Evolutionary conservation across 2,888 invertebrate species (phyloP), one percentile per base, ranked within the genome.

Genomic region (Epinotia bilunana): DNA sequence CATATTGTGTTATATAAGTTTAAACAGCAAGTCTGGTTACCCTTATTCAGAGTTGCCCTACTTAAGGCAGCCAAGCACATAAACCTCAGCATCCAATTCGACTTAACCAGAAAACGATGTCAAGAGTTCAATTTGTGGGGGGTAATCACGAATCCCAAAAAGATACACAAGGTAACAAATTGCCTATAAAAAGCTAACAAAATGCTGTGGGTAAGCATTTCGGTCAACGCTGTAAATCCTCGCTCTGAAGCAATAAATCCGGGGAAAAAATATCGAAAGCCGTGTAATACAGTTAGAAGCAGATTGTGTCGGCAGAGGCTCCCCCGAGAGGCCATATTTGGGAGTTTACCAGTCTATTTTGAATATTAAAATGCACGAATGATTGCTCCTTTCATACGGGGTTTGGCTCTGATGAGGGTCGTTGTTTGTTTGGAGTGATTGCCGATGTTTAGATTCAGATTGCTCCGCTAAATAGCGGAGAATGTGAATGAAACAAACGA

Each of bases 181-280:
- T 90, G 92, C 86, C 91, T 90, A 92, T 93, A 92, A 92, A 93
- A 91, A 91, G 88, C 90, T 91, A 91, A 91, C 91, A 90, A 91
- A 91, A 91, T 89, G 88, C 86, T 88, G 88, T 85, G 90, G 91
- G 90, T 90, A 89, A 91, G 90, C 90, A 89, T 90, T 91, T 88
- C 88, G 92, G 91, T 91, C 91, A 89, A 90, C 90, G 91, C 89
- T 91, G 92, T 92, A 92, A 93, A 92, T 93, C 91, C 90, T 87
- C 80, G 81, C 85, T 82, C 84, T 84, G 77, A 80, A 81, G 86
- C 85, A 84, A 91, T 92, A 92, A 92, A 92, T 92, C 88, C 86
- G 80, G 82, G 83, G 84, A 86, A 90, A 88, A 91, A 90, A 91
- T 91, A 91, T 92, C 90, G 89, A 86, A 91, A 89, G 87, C 88